Evolutionary conservation across 2,113 vertebrate genomes (phyloP).

Genomic region (Pseudolaguvia tuberculata): DNA sequence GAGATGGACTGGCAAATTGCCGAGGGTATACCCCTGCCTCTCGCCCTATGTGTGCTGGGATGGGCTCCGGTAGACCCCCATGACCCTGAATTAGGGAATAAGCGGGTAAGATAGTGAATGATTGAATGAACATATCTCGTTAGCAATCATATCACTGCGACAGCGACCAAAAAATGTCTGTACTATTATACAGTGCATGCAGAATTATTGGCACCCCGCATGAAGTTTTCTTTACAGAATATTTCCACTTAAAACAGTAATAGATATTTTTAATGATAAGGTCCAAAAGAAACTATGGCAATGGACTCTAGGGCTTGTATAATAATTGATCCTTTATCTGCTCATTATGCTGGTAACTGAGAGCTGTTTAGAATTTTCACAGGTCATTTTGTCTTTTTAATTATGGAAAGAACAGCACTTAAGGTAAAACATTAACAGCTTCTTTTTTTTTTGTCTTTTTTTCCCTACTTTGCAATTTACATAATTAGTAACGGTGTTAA

Average conservation of each 20-base stretch:
- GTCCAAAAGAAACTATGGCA: too few species aligned
- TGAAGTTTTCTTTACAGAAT: not conserved
- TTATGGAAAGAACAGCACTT: not conserved
- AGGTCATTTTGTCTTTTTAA: conserved; percentile 17
- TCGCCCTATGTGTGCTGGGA: too few species aligned
- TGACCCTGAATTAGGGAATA: too few species aligned
- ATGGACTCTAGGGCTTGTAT: not conserved
- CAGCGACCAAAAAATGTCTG: not conserved
- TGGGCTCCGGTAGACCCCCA: too few species aligned
- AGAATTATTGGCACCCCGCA: not conserved
- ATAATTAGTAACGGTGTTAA: conserved; percentile 41
- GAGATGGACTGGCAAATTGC: too few species aligned
- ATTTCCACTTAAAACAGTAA: not conserved
- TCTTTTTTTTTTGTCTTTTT: not conserved
- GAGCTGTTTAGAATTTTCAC: not conserved
- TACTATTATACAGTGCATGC: not conserved
- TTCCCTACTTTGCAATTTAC: conserved; percentile 15
- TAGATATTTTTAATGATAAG: too few species aligned
- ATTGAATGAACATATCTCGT: too few species aligned
- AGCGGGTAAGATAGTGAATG: too few species aligned
- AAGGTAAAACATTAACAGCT: conserved; percentile 1
- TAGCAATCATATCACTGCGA: too few species aligned
- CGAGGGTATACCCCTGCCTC: too few species aligned
- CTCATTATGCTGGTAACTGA: not conserved
- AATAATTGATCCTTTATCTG: not conserved